A percentile compares a stretch with the other conserved stretches of the same genome.
These are phyloP conservation scores for Porites evermanni DNA, from an alignment of 92 coral and sea anemone species.

Conservation along the genomic window DNA sequence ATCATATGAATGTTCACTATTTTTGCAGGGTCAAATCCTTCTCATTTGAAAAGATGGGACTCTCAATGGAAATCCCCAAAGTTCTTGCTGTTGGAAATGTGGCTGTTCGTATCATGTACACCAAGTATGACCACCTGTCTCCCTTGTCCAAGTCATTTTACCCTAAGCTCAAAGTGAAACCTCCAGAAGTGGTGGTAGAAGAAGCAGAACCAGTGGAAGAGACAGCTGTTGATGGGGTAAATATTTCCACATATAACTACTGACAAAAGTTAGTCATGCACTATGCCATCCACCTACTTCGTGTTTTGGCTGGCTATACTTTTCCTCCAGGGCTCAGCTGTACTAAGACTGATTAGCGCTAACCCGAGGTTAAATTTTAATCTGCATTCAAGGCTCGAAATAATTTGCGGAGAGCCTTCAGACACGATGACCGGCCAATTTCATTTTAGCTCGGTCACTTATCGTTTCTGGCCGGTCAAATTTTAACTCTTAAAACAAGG, in stretches of 20 bases:
- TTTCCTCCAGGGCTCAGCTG: too few species aligned
- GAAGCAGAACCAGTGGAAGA: conserved; percentile 63
- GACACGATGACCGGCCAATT: too few species aligned
- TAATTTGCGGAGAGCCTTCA: too few species aligned
- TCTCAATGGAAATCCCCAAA: conserved; percentile 85
- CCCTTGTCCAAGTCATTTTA: conserved; percentile 82
- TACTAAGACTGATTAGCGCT: too few species aligned
- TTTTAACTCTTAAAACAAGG: too few species aligned
- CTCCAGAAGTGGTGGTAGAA: conserved; percentile 65
- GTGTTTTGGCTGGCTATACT: too few species aligned
- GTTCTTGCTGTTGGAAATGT: conserved; percentile 83
- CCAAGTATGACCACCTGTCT: conserved; percentile 90
- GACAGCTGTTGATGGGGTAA: conserved; percentile 70
- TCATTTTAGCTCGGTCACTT: too few species aligned
- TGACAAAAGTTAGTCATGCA: too few species aligned
- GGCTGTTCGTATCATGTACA: conserved; percentile 80
- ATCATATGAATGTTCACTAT: not conserved
- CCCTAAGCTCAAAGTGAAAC: conserved; percentile 73
- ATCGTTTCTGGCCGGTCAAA: too few species aligned
- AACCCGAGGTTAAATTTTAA: too few species aligned
- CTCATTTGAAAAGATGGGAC: conserved; percentile 78
- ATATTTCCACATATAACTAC: not conserved
- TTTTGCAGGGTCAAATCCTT: conserved; percentile 80
- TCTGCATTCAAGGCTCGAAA: too few species aligned
- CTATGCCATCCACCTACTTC: too few species aligned